Conservation (phyloP, 2,888 invertebrate species). For the Diadegma fenestrale region DNA sequence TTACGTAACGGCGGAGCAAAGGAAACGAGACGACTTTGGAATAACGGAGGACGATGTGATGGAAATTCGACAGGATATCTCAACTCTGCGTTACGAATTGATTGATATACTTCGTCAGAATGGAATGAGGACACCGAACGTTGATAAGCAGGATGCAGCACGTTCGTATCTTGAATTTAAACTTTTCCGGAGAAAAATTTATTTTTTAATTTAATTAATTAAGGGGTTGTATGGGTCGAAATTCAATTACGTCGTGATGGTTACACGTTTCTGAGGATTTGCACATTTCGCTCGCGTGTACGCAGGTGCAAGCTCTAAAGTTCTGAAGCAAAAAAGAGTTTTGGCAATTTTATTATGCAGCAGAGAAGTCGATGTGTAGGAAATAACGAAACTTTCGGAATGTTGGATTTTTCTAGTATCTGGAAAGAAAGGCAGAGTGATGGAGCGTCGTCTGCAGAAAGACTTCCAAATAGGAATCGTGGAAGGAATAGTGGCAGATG, state of each 20-base stretch:
- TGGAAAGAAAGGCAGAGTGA: slow-evolving; percentile 93
- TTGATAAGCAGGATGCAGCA: slow-evolving; percentile 89
- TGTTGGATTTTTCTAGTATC: slow-evolving; percentile 87
- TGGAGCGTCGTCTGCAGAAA: slow-evolving; percentile 94
- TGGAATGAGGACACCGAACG: slow-evolving; percentile 93
- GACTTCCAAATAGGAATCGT: slow-evolving; percentile 97
- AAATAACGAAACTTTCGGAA: neutral
- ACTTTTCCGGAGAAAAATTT: neutral
- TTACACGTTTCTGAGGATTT: too few species aligned
- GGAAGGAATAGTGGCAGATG: slow-evolving; percentile 92
- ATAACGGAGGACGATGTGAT: slow-evolving; percentile 99
- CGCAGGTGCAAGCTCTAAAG: too few species aligned
- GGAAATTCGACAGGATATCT: slow-evolving; percentile 98
- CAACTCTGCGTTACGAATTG: slow-evolving; percentile 96
- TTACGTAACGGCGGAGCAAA: slow-evolving; percentile 95
- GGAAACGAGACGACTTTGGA: slow-evolving; percentile 95
- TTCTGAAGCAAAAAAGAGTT: too few species aligned
- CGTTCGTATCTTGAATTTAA: slow-evolving; percentile 82
- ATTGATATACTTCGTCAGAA: slow-evolving; percentile 96
- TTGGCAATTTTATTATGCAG: neutral
- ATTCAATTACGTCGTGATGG: too few species aligned
- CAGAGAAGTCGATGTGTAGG: neutral
- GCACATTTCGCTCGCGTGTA: too few species aligned
- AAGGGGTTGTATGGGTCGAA: too few species aligned
- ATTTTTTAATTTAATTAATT: too few species aligned